Evolutionary conservation across 2,888 invertebrate genomes (phyloP).

Genomic region (Lasius fuliginosus): DNA sequence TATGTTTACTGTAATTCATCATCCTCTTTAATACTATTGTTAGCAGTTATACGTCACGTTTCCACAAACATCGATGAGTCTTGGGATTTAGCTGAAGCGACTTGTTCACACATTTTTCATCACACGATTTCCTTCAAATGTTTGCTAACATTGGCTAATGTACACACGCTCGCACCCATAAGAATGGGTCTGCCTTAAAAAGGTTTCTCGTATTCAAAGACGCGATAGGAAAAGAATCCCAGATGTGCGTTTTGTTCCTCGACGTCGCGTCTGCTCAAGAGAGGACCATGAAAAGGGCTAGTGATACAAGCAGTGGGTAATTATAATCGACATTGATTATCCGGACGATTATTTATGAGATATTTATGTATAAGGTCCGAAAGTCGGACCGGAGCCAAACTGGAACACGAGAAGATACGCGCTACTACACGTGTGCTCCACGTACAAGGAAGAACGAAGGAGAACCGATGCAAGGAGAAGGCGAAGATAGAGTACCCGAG

Average conservation of each 20-base stretch:
- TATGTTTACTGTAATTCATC: background rate
- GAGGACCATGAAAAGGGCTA: conserved; percentile 38
- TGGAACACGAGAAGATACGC: conserved; percentile 50
- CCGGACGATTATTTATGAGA: conserved; percentile 81
- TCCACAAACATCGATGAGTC: background rate
- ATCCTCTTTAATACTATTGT: conserved; percentile 2
- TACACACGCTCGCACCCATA: background rate
- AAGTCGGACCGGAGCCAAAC: conserved; percentile 57
- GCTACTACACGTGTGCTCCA: conserved; percentile 56
- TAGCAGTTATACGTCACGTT: background rate
- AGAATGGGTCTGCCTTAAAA: conserved; percentile 39
- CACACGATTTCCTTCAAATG: conserved; percentile 22
- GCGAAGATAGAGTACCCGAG: conserved; percentile 58
- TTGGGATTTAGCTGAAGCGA: conserved; percentile 1
- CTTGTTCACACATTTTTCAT: conserved; percentile 27
- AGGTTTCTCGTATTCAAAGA: conserved; percentile 40
- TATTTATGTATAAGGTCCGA: conserved; percentile 81
- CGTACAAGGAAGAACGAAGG: conserved; percentile 38
- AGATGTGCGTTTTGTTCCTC: conserved; percentile 41
- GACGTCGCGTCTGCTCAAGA: conserved; percentile 37
- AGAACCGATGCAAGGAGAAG: conserved; percentile 31
- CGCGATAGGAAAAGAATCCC: conserved; percentile 10
- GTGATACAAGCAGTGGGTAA: conserved; percentile 73
- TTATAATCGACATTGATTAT: conserved; percentile 80
- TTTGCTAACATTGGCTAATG: conserved; percentile 10